A percentile compares a stretch with the other conserved stretches of the same genome.
phyloP scores from a whole-genome alignment of 2,888 invertebrate genomes.

The Andrena fulva region DNA sequence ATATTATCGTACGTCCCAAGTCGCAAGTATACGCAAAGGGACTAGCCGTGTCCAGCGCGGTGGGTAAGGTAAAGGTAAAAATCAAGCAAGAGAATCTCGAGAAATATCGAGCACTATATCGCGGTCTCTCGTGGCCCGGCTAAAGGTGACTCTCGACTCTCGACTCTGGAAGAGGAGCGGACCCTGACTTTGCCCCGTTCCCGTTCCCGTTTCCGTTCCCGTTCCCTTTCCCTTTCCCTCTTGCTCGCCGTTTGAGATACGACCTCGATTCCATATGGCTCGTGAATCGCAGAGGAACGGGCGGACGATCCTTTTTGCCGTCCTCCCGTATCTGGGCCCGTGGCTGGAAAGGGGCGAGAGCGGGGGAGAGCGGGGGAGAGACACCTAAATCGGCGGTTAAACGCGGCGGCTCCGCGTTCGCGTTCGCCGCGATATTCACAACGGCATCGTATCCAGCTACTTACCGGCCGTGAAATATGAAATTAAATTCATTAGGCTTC shows the following conservation, averaged over 20 bases:
- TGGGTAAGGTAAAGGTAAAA: slow-evolving; percentile 20
- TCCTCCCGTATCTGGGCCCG: slow-evolving; percentile 3
- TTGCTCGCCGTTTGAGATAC: slow-evolving; percentile 47
- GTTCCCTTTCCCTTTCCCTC: slow-evolving; percentile 5
- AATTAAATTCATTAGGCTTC: slow-evolving; percentile 83
- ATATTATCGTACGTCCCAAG: slow-evolving; percentile 36
- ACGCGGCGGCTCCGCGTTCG: slow-evolving; percentile 38
- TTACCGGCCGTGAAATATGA: slow-evolving; percentile 83
- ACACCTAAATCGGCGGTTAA: slow-evolving; percentile 70
- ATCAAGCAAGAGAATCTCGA: slow-evolving; percentile 15
- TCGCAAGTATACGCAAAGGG: slow-evolving; percentile 18
- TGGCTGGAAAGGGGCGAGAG: not conserved
- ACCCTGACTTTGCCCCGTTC: slow-evolving; percentile 17
- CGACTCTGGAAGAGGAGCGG: slow-evolving; percentile 1
- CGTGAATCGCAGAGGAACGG: slow-evolving; percentile 47
- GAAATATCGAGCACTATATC: slow-evolving; percentile 49
- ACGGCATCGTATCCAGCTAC: slow-evolving; percentile 72
- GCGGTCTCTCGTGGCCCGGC: slow-evolving; percentile 20
- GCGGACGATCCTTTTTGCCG: slow-evolving; percentile 7
- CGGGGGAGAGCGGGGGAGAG: not conserved
- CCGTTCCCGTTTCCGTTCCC: slow-evolving; percentile 3
- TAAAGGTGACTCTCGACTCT: slow-evolving; percentile 29
- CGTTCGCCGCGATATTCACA: slow-evolving; percentile 65
- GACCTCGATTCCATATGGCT: slow-evolving; percentile 54
- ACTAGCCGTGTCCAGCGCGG: not conserved